Percentiles rank a stretch among this genome's conserved stretches.
These are phyloP conservation scores for Synergus itoensis DNA, from an alignment of 2,888 invertebrate species.

Conservation along the genomic window DNA sequence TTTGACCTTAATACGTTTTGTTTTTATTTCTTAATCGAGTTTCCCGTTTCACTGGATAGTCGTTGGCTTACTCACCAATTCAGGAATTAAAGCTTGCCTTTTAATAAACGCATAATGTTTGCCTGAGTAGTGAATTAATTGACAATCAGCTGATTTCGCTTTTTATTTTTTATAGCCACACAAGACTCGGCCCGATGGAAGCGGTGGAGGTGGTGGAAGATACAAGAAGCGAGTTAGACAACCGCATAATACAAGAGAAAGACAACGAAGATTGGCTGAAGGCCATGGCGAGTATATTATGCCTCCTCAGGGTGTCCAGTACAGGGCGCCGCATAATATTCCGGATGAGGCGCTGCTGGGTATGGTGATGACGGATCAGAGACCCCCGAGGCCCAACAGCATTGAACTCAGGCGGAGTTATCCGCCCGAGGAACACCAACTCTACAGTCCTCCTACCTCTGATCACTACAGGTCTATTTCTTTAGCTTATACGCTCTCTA, in stretches of 20 bases:
- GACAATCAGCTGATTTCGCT: slow-evolving; percentile 46
- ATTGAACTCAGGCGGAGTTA: slow-evolving; percentile 88
- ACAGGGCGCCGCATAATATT: slow-evolving; percentile 80
- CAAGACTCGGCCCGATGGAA: slow-evolving; percentile 81
- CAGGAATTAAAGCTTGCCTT: slow-evolving; percentile 58
- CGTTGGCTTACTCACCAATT: slow-evolving; percentile 26
- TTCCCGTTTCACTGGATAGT: slow-evolving; percentile 22
- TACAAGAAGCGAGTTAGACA: slow-evolving; percentile 90
- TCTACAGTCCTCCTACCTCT: slow-evolving; percentile 74
- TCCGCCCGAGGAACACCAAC: slow-evolving; percentile 76
- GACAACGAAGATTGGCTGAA: slow-evolving; percentile 90
- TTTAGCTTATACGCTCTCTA: neutral
- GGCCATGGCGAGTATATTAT: slow-evolving; percentile 93
- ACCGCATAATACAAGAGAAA: slow-evolving; percentile 92
- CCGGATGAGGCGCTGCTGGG: slow-evolving; percentile 79
- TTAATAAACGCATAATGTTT: slow-evolving; percentile 42
- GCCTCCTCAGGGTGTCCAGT: slow-evolving; percentile 82
- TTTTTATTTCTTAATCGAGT: neutral
- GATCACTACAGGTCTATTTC: slow-evolving; percentile 73
- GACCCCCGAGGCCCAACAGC: slow-evolving; percentile 91
- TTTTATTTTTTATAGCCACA: slow-evolving; percentile 79
- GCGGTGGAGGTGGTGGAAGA: slow-evolving; percentile 83
- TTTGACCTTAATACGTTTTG: neutral
- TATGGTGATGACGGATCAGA: slow-evolving; percentile 81
- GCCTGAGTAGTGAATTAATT: neutral